Conservation (phyloP, 2,113 vertebrate genomes). For the Ptychochromis oligacanthus region DNA sequence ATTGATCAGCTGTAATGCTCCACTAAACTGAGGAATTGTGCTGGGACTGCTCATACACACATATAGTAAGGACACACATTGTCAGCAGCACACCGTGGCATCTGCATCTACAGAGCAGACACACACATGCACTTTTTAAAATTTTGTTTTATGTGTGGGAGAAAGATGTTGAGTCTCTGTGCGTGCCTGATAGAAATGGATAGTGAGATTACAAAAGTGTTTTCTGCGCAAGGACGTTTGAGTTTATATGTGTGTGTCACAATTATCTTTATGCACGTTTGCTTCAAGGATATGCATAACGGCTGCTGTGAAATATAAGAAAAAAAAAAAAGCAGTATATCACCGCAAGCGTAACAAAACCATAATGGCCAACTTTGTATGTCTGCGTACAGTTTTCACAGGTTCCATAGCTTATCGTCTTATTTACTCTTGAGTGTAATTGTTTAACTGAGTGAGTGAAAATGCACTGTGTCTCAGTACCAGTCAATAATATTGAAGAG, state of each 20-base stretch:
- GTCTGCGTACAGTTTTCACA: background rate
- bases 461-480: conserved; percentile 45
- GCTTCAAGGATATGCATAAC: background rate
- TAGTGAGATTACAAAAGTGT: background rate
- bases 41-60: conserved; percentile 61
- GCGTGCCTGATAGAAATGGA: background rate
- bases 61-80: conserved; percentile 16
- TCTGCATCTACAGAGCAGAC: background rate
- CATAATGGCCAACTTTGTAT: background rate
- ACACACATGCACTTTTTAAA: background rate
- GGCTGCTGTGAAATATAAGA: background rate
- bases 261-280: background rate
- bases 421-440: conserved; percentile 56
- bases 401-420: conserved; percentile 10
- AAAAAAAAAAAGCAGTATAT: background rate
- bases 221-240: background rate
- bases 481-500: conserved; percentile 77
- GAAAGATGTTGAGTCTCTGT: background rate
- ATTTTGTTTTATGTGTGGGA: conserved; percentile 1
- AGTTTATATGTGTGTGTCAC: background rate
- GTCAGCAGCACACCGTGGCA: background rate
- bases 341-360: background rate
- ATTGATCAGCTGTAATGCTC: conserved; percentile 81
- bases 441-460: conserved; percentile 45
- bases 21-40: conserved; percentile 78